phyloP scores from a whole-genome alignment of 1,140 invertebrate genomes.

The Agrilus planipennis region DNA sequence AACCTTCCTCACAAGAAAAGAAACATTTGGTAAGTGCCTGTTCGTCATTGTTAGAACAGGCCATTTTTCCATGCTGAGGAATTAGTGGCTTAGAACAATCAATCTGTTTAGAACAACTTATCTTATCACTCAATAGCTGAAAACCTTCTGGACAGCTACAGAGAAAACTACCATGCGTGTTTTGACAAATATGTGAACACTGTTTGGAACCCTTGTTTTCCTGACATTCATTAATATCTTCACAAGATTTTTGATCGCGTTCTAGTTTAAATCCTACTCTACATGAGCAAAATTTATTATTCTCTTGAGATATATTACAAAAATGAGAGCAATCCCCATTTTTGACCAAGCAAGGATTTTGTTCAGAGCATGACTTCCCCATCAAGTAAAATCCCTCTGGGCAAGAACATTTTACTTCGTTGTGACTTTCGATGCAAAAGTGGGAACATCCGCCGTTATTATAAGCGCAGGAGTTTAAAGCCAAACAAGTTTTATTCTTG shows the following conservation, averaged over 20 bases:
- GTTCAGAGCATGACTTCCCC: slow-evolving; percentile 26
- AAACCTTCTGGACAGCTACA: slow-evolving; percentile 59
- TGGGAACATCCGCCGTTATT: slow-evolving; percentile 43
- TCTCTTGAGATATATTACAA: too few relatives aligned
- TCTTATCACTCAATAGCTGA: slow-evolving; percentile 39
- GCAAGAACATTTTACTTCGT: slow-evolving; percentile 34
- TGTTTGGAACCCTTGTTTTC: slow-evolving; percentile 48
- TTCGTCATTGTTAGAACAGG: slow-evolving; percentile 11
- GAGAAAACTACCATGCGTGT: slow-evolving; percentile 29
- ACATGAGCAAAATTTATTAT: slow-evolving; percentile 43
- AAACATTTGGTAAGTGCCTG: slow-evolving; percentile 42
- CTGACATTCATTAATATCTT: slow-evolving; percentile 63
- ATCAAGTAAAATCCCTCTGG: slow-evolving; percentile 8
- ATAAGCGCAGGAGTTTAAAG: slow-evolving; percentile 44
- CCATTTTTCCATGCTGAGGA: slow-evolving; percentile 15
- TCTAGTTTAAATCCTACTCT: slow-evolving; percentile 40
- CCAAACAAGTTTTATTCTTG: slow-evolving; percentile 26
- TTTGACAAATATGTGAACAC: slow-evolving; percentile 37
- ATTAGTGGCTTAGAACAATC: slow-evolving; percentile 13
- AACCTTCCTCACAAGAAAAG: slow-evolving; percentile 41
- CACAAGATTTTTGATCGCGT: slow-evolving; percentile 34
- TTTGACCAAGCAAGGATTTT: slow-evolving; percentile 43
- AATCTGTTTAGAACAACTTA: slow-evolving; percentile 31
- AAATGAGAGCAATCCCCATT: slow-evolving; percentile 44
- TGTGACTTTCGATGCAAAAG: slow-evolving; percentile 29